Base-by-base conservation (phyloP, 2,888 invertebrate genomes). In the Chesias legatella region DNA sequence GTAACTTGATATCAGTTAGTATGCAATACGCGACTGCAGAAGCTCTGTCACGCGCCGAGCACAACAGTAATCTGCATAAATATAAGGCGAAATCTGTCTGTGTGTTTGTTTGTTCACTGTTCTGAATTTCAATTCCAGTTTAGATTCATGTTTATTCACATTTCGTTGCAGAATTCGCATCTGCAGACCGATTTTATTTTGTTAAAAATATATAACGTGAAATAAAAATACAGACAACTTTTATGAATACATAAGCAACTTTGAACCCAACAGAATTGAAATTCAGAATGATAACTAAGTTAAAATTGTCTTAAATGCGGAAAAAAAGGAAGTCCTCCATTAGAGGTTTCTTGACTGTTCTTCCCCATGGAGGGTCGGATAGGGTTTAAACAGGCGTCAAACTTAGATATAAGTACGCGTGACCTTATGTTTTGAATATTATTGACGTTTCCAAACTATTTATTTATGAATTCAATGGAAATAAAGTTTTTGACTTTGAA, bases 21-120 rank as follows among this genome's bases (percentile, higher is more conserved):
- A 55, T 52, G 48, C 54, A 46, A 33, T 32, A 24, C 11, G 35
- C 37, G 7, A 33, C 25, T 33, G 39, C 44, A 46, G 43, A 38
- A 46, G 42, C 51, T 30, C 17, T 36, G 46, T 41, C 48, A 48
- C 46, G 50, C 50, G 35, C 31, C 43, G 30, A 47, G 29, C 37
- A 41, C 43, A 46, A 44, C 50, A 43, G 44, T 52, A 55, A 56
- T 57, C 46, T 56, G 46, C 56, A 62, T 57, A 51, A 48, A 57
- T 57, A 56, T 52, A 60, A 54, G 46, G 49, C 53, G 49, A 58
- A 57, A 58, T 57, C 51, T 56, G 60, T 53, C 53, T 58, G 51
- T 53, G 43, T 45, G 52, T 48, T 46, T 52, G 43, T 38, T 37
- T 35, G 33, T n/a, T n/a, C n/a, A n/a, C 43, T 7, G 29, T 30